phyloP scores from a whole-genome alignment of 2,113 vertebrate species.

The Salvelinus fontinalis region DNA sequence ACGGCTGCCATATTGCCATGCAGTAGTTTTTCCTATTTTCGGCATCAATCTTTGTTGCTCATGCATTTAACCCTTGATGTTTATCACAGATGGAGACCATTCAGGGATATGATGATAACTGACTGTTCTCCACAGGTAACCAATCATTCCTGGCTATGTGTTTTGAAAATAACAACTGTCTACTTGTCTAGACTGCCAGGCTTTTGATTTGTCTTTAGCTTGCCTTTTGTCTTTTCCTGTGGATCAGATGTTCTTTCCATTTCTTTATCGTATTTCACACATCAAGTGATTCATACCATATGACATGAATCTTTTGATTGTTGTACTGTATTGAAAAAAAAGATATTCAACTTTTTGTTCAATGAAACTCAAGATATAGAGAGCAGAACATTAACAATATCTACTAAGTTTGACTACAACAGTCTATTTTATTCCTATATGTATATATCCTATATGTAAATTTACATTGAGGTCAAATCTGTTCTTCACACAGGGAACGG shows the following conservation, averaged over 20 bases:
- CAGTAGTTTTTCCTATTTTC: slow-evolving; percentile 35
- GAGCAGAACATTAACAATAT: not conserved
- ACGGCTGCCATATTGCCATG: slow-evolving; percentile 37
- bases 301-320: not conserved
- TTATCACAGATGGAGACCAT: slow-evolving; percentile 40
- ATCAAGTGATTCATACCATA: no score
- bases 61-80: slow-evolving; percentile 42
- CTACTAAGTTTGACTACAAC: no score
- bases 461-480: slow-evolving; percentile 19
- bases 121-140: slow-evolving; percentile 15
- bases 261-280: not conserved
- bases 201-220: not conserved
- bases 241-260: not conserved
- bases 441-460: not conserved
- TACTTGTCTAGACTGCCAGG: not conserved
- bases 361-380: not conserved
- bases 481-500: slow-evolving; percentile 7
- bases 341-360: not conserved
- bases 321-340: not conserved
- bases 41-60: slow-evolving; percentile 41
- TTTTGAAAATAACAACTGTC: not conserved
- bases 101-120: slow-evolving; percentile 43
- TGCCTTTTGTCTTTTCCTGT: not conserved
- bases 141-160: slow-evolving; percentile 19
- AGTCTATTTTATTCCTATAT: no score